A percentile compares a stretch with the other conserved stretches of the same genome.
phyloP scores from a whole-genome alignment of 2,113 vertebrate species.

The Callipepla squamata region DNA sequence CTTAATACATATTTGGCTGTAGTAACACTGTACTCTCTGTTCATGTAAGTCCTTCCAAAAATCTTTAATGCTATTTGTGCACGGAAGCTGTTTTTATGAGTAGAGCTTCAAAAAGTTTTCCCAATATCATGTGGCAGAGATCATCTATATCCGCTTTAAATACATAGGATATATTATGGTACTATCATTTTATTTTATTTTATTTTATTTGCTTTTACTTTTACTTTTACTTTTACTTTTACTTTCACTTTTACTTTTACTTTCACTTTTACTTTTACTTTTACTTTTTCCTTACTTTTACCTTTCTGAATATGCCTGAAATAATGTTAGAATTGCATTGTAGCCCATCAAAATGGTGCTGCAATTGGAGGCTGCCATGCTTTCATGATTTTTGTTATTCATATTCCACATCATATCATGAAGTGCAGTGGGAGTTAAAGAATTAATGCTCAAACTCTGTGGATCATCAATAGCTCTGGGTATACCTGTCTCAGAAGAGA shows the following conservation, averaged over 20 bases:
- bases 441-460: too few species aligned
- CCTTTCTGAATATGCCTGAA: background rate
- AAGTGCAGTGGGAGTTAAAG: too few species aligned
- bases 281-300: background rate
- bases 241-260: too few species aligned
- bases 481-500: too few species aligned
- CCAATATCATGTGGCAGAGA: background rate
- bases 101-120: background rate
- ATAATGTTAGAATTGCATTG: background rate
- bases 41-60: background rate
- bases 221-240: too few species aligned
- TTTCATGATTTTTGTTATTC: too few species aligned
- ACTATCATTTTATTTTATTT: background rate
- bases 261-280: background rate
- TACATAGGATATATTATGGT: background rate
- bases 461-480: too few species aligned
- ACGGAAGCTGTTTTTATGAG: background rate
- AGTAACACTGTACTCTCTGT: background rate
- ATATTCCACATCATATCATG: too few species aligned
- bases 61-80: background rate
- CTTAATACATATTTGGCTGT: background rate
- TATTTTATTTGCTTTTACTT: too few species aligned
- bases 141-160: background rate
- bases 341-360: background rate
- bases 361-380: background rate